Evolutionary conservation across 1,140 invertebrate species (phyloP), one percentile per base, ranked within the genome.

Genomic region (Hirudo medicinalis): DNA sequence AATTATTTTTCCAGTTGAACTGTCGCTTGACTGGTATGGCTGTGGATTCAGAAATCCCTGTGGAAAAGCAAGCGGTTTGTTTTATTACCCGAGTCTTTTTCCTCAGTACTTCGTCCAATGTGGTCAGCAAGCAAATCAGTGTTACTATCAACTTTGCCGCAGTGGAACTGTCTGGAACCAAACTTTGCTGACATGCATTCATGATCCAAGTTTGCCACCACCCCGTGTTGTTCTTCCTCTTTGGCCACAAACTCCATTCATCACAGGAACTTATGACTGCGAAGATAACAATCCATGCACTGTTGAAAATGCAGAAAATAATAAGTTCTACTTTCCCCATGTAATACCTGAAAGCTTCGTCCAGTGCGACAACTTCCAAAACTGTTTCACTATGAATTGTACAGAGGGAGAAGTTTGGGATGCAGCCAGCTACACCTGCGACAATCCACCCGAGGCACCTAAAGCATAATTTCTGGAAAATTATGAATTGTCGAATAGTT

Each of bases 271-370:
- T 25, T 67, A 72, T 40, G 53, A 67, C 57, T 72, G 71, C 49
- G 71, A 36, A 27, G 40, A 29, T 13, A 68, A 67, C 2, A 72
- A 67, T 68, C 71, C 71, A 15, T 72, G 71, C 40, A 72, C 71
- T 25, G 43, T 57, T 15, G 71, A 67, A 53, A 72, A 72, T 40
- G 57, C 57, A 22, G 17, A 36, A 0, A 22, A 66, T 1, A 6
- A 57, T 15, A 20, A 68, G 20, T 72, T 72, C 25, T 72, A 72
- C 71, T 68, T 67, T 49, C 29, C 60, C 17, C 63, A 72, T 49
- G n/a, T 9, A 6, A 27, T 43, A 1, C 4, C n/a, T 29, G 25
- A 19, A 5, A 67, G 49, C 54, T 72, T 40, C 63, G 71, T 72
- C 25, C 71, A 72, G 60, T 72, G 71, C 63, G 57, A 63, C 25